These are phyloP conservation scores for Carposina sasakii DNA, from an alignment of 1,140 invertebrate genomes.

Conservation along the genomic window DNA sequence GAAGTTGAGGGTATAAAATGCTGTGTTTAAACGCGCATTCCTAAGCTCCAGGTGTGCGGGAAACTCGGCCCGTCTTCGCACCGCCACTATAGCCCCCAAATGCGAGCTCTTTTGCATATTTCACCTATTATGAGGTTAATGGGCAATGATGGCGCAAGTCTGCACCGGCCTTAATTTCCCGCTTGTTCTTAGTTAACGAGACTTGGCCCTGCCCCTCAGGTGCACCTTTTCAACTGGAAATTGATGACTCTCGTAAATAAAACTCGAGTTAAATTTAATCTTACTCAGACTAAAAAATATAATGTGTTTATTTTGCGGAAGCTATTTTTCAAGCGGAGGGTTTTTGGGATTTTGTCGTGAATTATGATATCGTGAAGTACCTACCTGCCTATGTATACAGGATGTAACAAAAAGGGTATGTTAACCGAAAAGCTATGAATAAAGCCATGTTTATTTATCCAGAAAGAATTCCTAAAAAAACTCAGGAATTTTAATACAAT, in stretches of 20 bases:
- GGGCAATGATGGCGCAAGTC: constrained; percentile 37
- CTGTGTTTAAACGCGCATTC: not conserved
- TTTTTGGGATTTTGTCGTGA: no score
- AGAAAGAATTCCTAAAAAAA: no score
- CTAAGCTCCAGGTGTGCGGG: not conserved
- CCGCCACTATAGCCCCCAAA: constrained; percentile 34
- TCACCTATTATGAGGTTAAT: constrained; percentile 55
- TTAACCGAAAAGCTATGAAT: no score
- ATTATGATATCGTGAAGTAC: no score
- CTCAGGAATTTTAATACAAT: no score
- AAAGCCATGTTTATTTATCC: no score
- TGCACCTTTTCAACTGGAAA: constrained; percentile 25
- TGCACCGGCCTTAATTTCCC: constrained; percentile 37
- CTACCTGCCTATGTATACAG: no score
- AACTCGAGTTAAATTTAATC: constrained; percentile 2
- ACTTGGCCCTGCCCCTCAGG: constrained; percentile 10
- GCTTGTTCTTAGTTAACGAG: constrained; percentile 38
- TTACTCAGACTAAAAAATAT: no score
- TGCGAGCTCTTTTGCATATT: constrained; percentile 50
- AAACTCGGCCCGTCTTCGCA: constrained; percentile 21
- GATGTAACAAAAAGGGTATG: no score
- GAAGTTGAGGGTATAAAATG: no score
- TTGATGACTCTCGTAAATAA: constrained; percentile 21
- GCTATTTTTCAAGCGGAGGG: no score
- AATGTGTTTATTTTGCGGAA: no score